Evolutionary conservation across 2,113 vertebrate genomes (phyloP), one percentile per base, ranked within the genome.

Genomic region (Anolis carolinensis): DNA sequence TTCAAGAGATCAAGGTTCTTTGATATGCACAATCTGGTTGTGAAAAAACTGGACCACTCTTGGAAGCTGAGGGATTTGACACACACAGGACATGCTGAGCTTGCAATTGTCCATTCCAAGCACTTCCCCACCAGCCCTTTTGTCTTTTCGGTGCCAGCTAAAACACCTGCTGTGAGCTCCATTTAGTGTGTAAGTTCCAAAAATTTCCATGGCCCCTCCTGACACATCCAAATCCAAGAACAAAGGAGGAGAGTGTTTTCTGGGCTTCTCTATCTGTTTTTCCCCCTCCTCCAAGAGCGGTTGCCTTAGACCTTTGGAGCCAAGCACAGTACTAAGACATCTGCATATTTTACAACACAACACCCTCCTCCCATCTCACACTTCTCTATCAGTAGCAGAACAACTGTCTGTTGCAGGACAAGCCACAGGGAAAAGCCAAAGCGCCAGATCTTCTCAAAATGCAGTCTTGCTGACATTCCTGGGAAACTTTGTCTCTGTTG

Each of bases 241-340:
- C 96, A 97, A 95, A 96, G 94, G 93, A 91, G 88, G 91, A 91
- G 89, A 65, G 89, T 70, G 14, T 93, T 87, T 88, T 88, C 70
- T 0, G 62, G 87, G 89, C 90, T 91, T 87, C 86, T 89, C 88
- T 94, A 88, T 89, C 92, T 23, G 32, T 80, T 83, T 73, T 85
- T 85, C 84, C 80, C 93, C 96, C 27, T 68, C 65, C 27, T 80
- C 90, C 0, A 67, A 44, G 3, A 84, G 48, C 79, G 95, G 93
- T 94, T 96, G 97, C 94, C 96, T 94, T 94, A 98, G 97, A 97
- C 96, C 89, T 89, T 96, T 94, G 94, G 97, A 97, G 98, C 97
- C 97, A 65, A 52, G 88, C 93, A 91, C 93, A 92, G 90, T 86
- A 88, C 93, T 65, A 84, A 87, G 82, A 79, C 93, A 98, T 98